Evolutionary conservation across 2,113 vertebrate genomes (phyloP).

Genomic region (Struthidea cinerea): DNA sequence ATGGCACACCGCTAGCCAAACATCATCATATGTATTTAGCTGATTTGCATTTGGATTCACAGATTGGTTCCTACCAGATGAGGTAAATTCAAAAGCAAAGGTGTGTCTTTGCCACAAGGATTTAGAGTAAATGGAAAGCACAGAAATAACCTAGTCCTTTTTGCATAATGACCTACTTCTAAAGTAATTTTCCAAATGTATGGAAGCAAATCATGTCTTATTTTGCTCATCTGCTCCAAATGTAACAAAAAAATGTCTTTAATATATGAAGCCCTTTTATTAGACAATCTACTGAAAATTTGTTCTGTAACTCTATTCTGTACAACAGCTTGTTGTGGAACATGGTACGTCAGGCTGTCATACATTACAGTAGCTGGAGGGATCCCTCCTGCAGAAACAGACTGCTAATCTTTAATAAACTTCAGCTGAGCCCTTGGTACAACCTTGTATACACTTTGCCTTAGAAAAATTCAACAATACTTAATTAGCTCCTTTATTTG

Average conservation of each 20-base stretch:
- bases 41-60: neutral
- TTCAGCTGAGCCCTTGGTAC: slow-evolving; percentile 27
- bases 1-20: neutral
- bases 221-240: neutral
- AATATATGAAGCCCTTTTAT: neutral
- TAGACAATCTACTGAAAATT: neutral
- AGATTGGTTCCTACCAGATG: neutral
- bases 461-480: slow-evolving; percentile 15
- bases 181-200: neutral
- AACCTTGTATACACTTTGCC: slow-evolving; percentile 33
- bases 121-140: neutral
- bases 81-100: neutral
- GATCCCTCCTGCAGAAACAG: slow-evolving; percentile 32
- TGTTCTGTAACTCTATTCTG: neutral
- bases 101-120: neutral
- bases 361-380: slow-evolving; percentile 10
- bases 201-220: neutral
- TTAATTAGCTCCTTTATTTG: slow-evolving; percentile 45
- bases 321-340: slow-evolving; percentile 24
- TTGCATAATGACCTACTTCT: neutral
- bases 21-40: neutral
- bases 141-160: neutral
- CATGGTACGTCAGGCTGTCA: neutral
- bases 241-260: neutral
- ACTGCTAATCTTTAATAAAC: slow-evolving; percentile 55